phyloP scores from a whole-genome alignment of 2,888 invertebrate species.

The Drosophila robusta region DNA sequence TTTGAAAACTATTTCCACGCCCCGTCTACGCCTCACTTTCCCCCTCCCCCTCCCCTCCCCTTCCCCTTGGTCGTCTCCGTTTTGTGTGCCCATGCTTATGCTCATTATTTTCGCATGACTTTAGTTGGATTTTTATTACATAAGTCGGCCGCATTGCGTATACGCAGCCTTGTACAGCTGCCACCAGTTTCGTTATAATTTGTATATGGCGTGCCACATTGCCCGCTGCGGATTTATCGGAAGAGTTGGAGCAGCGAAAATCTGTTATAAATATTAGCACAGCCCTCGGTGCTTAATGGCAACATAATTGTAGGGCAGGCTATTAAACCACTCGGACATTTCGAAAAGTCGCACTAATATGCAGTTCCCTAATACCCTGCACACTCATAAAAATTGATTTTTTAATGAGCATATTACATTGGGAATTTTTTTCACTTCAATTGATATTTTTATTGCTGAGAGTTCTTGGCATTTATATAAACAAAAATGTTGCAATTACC shows the following conservation, averaged over 20 bases:
- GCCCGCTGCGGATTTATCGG: conserved; percentile 30
- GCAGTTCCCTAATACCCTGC: conserved; percentile 3
- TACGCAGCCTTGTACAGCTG: conserved; percentile 61
- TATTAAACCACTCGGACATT: conserved; percentile 10
- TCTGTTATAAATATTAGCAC: conserved; percentile 66
- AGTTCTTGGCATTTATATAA: too few relatives aligned
- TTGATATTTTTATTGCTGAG: too few relatives aligned
- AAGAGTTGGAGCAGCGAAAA: conserved; percentile 31
- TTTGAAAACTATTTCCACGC: conserved; percentile 78
- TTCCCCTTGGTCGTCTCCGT: not conserved
- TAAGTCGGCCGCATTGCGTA: conserved; percentile 68
- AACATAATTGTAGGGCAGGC: conserved; percentile 67
- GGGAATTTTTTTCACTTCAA: too few relatives aligned
- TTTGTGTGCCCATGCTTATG: conserved; percentile 48
- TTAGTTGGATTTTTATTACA: conserved; percentile 77
- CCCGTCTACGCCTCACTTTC: conserved; percentile 17
- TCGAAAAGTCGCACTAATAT: not conserved
- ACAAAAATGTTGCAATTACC: too few relatives aligned
- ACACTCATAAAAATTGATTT: not conserved
- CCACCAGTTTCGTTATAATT: conserved; percentile 69
- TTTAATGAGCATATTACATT: not conserved
- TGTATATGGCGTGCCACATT: conserved; percentile 67
- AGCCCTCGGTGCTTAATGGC: conserved; percentile 54
- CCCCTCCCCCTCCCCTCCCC: not conserved
- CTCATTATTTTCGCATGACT: conserved; percentile 77